Conservation (phyloP, 2,113 vertebrate genomes). For the Macrotus californicus region DNA sequence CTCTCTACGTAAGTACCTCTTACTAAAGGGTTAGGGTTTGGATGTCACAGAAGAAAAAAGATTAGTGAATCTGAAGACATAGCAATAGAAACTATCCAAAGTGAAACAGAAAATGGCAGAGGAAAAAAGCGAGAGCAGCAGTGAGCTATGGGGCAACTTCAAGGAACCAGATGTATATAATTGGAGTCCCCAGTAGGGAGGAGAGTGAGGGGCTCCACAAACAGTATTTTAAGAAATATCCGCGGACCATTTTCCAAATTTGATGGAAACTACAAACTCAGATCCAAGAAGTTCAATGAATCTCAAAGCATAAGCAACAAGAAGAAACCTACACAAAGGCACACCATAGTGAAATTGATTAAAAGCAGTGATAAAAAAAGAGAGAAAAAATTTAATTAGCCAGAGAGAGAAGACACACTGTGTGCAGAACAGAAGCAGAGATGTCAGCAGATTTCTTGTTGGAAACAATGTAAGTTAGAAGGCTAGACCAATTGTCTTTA, state of each 20-base stretch:
- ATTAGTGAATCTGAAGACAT: neutral
- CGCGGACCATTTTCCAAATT: neutral
- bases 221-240: neutral
- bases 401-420: neutral
- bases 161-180: neutral
- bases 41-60: neutral
- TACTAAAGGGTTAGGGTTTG: neutral
- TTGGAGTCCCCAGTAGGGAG: neutral
- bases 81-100: neutral
- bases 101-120: neutral
- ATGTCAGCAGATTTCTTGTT: neutral
- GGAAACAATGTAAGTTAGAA: too few relatives aligned
- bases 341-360: neutral
- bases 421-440: neutral
- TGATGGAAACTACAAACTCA: neutral
- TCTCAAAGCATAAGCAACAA: neutral
- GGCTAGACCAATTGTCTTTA: too few relatives aligned
- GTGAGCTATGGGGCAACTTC: neutral
- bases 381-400: neutral
- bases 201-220: neutral
- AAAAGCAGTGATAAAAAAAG: neutral
- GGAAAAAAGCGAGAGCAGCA: neutral
- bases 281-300: neutral
- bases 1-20: neutral
- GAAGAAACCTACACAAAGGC: neutral